These are phyloP conservation scores for Aplysina aerophoba DNA, from an alignment of 37 sponge, comb jelly and placozoan species.

Conservation along the genomic window DNA sequence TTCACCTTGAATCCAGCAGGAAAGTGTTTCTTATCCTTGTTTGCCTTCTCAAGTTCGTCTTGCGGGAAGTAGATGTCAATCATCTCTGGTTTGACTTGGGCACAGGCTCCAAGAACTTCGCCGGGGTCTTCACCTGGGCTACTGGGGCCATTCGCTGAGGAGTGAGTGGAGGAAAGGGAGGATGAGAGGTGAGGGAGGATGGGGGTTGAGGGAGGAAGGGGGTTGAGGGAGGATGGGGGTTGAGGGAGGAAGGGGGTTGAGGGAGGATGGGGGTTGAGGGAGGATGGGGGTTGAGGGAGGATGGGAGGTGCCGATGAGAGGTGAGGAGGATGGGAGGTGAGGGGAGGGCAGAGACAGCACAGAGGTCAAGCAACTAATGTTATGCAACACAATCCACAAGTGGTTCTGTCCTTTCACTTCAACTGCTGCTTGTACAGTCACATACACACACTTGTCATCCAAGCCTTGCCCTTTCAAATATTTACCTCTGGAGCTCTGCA, in stretches of 20 bases:
- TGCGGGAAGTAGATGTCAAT: slow-evolving; percentile 68
- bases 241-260: not conserved
- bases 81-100: slow-evolving; percentile 39
- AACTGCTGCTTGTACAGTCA: not conserved
- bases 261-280: not conserved
- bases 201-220: not conserved
- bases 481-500: no score
- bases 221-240: not conserved
- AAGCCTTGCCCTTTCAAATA: no score
- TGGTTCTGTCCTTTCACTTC: not conserved
- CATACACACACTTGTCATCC: not conserved
- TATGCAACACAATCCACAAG: no score
- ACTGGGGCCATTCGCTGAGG: not conserved
- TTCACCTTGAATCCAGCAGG: slow-evolving; percentile 69
- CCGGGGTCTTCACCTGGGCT: no score
- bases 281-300: not conserved
- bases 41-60: slow-evolving; percentile 86
- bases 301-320: not conserved
- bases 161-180: not conserved
- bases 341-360: slow-evolving; percentile 28
- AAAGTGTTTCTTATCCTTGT: slow-evolving; percentile 89
- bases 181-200: not conserved
- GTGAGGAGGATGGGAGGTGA: not conserved
- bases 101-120: no score
- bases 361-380: no score